Evolutionary conservation across 2,797 vertebrate genomes (phyloP), one percentile per base, ranked within the genome.

Genomic region (Xenopus petersii): DNA sequence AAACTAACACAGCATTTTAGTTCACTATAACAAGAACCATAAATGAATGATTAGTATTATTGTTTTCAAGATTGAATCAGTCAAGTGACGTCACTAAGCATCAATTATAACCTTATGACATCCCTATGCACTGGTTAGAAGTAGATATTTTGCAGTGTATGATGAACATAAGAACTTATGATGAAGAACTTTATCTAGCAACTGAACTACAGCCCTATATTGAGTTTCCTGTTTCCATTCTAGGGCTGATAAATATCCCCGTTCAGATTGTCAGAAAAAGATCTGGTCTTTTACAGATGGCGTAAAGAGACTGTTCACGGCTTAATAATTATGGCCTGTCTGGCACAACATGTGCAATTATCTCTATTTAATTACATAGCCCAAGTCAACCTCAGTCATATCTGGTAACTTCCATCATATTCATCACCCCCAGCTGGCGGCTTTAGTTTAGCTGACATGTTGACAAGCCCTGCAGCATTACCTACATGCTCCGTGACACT

Each of bases 301-400:
- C 70, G 60, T 54, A 75, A 16, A 36, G 47, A 69, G 73, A 64
- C 59, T 62, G 36, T 56, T 63, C 60, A 75, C 26, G 58, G 36
- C 66, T 64, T 5, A 64, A 59, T 75, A 75, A 75, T 75, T 75
- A 75, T 15, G 15, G 61, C 67, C 61, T 70, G 67, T 33, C 51
- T 64, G 67, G n/a, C 21, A 75, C 56, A 58, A 47, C 67, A 64
- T 51, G 36, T 64, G 61, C 74, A 75, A 75, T 75, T 70, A 75
- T 75, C 42, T 67, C 24, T 49, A 61, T 70, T 49, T 75, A 75
- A 75, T 75, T 70, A 75, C 49, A 75, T 33, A 47, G 49, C 60
- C 16, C 2, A 17, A 33, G 16, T 58, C 54, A 58, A 58, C 51
- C 26, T 47, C 33, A 47, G 26, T 61, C 46, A 70, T 58, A 70